A percentile compares a stretch with the other conserved stretches of the same genome.
phyloP scores from a whole-genome alignment of 1,140 invertebrate species.

The Euura lappo region DNA sequence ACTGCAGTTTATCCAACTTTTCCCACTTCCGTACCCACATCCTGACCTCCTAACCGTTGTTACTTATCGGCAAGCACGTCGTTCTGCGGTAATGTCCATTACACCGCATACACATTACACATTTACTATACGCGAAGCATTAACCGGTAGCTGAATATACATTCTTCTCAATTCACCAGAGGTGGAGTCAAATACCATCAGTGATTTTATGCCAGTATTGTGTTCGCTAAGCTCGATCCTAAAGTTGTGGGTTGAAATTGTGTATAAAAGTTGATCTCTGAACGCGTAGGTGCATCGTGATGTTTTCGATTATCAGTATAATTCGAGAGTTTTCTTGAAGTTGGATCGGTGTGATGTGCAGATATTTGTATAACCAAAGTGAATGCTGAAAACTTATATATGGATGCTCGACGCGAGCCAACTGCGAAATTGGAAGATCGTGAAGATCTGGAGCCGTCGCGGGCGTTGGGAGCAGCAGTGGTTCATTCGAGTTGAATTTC shows the following conservation, averaged over 20 bases:
- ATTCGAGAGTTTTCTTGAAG: not conserved
- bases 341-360: not conserved
- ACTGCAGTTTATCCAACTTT: not conserved
- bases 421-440: not conserved
- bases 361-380: not conserved
- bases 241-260: no score
- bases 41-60: not conserved
- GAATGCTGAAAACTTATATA: not conserved
- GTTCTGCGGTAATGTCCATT: not conserved
- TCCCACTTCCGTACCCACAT: not conserved
- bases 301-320: not conserved
- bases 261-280: no score
- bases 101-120: no score
- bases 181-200: no score
- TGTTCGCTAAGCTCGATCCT: no score
- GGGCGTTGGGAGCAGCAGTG: not conserved
- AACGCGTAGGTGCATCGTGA: not conserved
- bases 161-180: no score
- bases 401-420: not conserved
- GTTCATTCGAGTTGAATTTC: constrained; percentile 5
- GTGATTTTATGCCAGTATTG: no score
- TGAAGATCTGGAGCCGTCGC: not conserved
- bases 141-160: no score
- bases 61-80: not conserved
- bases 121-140: no score